phyloP scores from a whole-genome alignment of 2,888 invertebrate species.

The Anthophora plumipes region DNA sequence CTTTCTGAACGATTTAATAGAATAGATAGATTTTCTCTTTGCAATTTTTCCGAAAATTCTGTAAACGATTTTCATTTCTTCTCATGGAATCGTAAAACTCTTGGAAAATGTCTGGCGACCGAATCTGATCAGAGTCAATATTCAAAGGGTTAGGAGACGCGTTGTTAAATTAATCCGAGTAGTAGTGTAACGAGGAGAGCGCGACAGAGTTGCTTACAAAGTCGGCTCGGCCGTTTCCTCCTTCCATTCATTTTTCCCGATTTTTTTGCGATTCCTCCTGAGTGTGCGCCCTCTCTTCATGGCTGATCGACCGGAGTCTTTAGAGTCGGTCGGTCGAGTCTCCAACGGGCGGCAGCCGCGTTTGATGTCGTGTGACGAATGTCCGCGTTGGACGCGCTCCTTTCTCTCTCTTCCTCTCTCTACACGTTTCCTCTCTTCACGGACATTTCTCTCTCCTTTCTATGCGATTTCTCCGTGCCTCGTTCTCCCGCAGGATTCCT shows the following conservation, averaged over 20 bases:
- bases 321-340: slow-evolving; percentile 82
- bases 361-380: slow-evolving; percentile 85
- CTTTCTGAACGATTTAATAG: no score
- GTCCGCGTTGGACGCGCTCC: slow-evolving; percentile 84
- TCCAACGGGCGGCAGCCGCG: slow-evolving; percentile 83
- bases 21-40: no score
- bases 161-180: slow-evolving; percentile 35
- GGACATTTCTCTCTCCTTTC: slow-evolving; percentile 42
- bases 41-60: no score
- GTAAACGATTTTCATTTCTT: no score
- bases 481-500: slow-evolving; percentile 26
- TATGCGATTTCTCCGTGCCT: background rate
- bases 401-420: slow-evolving; percentile 61
- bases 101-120: no score
- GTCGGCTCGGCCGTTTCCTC: slow-evolving; percentile 66
- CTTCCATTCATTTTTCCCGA: slow-evolving; percentile 70
- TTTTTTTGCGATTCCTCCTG: slow-evolving; percentile 74
- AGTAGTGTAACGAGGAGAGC: slow-evolving; percentile 30
- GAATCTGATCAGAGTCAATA: no score
- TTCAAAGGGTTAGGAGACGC: background rate
- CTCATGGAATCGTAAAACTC: no score
- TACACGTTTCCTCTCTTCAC: slow-evolving; percentile 29
- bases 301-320: slow-evolving; percentile 83
- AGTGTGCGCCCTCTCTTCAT: slow-evolving; percentile 77
- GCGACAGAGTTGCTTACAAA: slow-evolving; percentile 64